A percentile compares a stretch with the other conserved stretches of the same genome.
phyloP scores from a whole-genome alignment of 2,888 invertebrate genomes.

The Chrysolina oricalcia region DNA sequence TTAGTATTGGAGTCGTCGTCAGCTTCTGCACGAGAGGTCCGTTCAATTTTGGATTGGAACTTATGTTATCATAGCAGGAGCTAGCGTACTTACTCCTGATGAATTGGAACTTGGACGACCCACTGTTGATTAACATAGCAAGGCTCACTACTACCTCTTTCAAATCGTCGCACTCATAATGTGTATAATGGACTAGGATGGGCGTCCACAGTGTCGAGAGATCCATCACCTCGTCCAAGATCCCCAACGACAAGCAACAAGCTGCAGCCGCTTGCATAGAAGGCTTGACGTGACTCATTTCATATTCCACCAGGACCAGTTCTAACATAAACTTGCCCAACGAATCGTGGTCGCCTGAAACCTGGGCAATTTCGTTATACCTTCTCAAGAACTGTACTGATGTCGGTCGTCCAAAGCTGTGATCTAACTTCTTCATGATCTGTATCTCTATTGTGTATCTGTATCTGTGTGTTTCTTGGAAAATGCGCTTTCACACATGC shows the following conservation, averaged over 20 bases:
- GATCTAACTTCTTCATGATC: background rate
- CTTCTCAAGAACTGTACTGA: background rate
- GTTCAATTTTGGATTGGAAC: conserved; percentile 77
- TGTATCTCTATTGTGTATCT: background rate
- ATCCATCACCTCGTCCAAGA: conserved; percentile 74
- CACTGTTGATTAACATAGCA: conserved; percentile 81
- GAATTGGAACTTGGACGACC: conserved; percentile 81
- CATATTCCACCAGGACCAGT: conserved; percentile 86
- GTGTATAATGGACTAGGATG: conserved; percentile 84
- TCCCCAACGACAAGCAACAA: conserved; percentile 79
- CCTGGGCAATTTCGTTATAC: background rate
- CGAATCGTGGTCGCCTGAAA: conserved; percentile 61
- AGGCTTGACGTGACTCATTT: conserved; percentile 84
- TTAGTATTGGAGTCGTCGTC: conserved; percentile 13
- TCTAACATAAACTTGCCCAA: conserved; percentile 93
- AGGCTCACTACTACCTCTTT: conserved; percentile 80
- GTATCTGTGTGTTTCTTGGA: background rate
- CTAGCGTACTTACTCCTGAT: conserved; percentile 80
- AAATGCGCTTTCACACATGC: conserved; percentile 72
- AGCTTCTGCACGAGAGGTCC: conserved; percentile 67
- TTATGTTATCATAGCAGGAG: conserved; percentile 78
- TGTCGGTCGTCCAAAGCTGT: background rate
- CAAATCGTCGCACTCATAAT: conserved; percentile 81
- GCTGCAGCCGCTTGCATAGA: conserved; percentile 90
- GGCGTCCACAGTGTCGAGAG: conserved; percentile 80